Conservation (phyloP, 2,113 vertebrate species). For the Rhea americana region DNA sequence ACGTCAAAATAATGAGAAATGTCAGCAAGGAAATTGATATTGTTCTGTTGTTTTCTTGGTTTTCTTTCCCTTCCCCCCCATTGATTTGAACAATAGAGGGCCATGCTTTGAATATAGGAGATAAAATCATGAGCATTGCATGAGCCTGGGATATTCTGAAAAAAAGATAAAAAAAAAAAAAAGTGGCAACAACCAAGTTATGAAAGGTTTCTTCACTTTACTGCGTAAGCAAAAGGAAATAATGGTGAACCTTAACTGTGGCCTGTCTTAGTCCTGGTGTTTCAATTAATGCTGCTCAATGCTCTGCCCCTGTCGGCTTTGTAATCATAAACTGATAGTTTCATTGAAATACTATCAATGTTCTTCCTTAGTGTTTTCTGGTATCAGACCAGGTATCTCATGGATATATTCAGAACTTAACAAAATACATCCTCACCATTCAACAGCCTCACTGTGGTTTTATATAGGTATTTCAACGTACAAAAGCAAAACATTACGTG, state of each 20-base stretch:
- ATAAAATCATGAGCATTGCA: background rate
- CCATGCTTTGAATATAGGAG: background rate
- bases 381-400: background rate
- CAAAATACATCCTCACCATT: background rate
- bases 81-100: background rate
- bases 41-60: no score
- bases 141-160: fast-evolving
- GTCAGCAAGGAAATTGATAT: fast-evolving
- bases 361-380: background rate
- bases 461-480: no score
- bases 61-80: no score
- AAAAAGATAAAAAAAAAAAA: no score
- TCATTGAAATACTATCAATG: background rate
- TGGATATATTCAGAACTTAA: background rate
- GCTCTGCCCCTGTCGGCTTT: background rate
- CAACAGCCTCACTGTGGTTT: no score
- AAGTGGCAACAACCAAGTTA: fast-evolving
- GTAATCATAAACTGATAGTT: background rate
- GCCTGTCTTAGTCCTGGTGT: fast-evolving
- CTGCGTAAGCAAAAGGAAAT: background rate
- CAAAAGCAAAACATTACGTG: no score
- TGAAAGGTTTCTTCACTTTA: no score
- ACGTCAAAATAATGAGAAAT: background rate
- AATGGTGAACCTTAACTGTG: background rate
- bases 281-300: background rate